Percentiles rank a stretch among this genome's conserved stretches.
These are phyloP conservation scores for Polyommatus icarus DNA, from an alignment of 2,888 invertebrate species.

Conservation along the genomic window DNA sequence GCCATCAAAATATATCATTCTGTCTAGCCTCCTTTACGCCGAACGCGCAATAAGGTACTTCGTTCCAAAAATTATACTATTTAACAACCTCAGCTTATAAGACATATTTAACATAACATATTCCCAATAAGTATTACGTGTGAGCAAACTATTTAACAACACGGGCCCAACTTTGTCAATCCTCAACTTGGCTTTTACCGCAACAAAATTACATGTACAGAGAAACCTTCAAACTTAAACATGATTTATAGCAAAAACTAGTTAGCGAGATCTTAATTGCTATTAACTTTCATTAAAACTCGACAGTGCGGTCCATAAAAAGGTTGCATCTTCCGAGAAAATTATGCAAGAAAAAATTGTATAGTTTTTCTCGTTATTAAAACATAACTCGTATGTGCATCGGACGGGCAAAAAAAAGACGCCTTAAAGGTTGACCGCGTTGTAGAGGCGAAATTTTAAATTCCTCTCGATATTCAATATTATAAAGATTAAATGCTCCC, in stretches of 20 bases:
- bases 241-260: constrained; percentile 24
- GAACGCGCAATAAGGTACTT: no score
- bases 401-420: not conserved
- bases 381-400: not conserved
- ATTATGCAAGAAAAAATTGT: not conserved
- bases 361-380: not conserved
- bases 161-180: constrained; percentile 6
- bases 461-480: constrained; percentile 22
- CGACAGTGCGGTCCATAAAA: not conserved
- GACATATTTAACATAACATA: not conserved
- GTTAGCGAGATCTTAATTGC: constrained; percentile 18
- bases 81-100: no score
- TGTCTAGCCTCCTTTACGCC: no score
- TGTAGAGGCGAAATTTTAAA: not conserved
- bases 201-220: constrained; percentile 16
- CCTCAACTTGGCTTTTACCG: constrained; percentile 18
- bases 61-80: no score
- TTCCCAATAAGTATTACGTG: not conserved
- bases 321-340: constrained; percentile 8
- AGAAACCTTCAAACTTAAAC: constrained; percentile 12
- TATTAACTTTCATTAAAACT: constrained; percentile 11
- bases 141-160: not conserved
- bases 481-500: constrained; percentile 20
- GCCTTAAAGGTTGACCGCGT: constrained; percentile 2
- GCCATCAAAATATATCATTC: no score